phyloP scores from a whole-genome alignment of 2,113 vertebrate species.

The Butorides virescens region DNA sequence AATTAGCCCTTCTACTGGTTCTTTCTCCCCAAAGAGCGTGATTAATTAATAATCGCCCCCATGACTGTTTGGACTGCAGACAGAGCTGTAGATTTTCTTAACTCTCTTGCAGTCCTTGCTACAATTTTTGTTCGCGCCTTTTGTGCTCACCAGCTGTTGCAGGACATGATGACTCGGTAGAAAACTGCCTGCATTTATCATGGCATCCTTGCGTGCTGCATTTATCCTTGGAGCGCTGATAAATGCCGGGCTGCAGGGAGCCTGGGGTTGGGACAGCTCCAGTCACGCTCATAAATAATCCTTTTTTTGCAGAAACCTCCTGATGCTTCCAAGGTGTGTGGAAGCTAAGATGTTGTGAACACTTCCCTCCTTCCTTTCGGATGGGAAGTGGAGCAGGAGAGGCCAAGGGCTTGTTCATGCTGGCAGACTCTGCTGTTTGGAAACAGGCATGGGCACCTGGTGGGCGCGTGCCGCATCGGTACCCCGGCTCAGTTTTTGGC shows the following conservation, averaged over 20 bases:
- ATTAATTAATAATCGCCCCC: constrained; percentile 88
- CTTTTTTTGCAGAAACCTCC: neutral
- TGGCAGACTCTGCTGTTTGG: neutral
- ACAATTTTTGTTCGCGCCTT: constrained; percentile 60
- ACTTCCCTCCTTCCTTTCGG: neutral
- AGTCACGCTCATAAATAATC: neutral
- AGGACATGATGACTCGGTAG: constrained; percentile 28
- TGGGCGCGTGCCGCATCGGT: rapidly evolving
- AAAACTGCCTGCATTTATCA: constrained; percentile 19
- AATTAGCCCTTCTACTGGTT: constrained; percentile 86
- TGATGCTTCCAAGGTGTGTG: neutral
- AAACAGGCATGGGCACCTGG: neutral
- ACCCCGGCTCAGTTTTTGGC: neutral
- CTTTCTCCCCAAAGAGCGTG: constrained; percentile 80
- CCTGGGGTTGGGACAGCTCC: neutral
- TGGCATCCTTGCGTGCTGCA: neutral
- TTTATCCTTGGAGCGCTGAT: neutral
- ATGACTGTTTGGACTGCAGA: constrained; percentile 60
- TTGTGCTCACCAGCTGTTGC: constrained; percentile 66
- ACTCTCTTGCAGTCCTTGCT: constrained; percentile 75
- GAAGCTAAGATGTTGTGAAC: neutral
- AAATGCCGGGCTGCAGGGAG: neutral
- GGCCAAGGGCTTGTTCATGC: rapidly evolving
- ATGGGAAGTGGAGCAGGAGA: neutral
- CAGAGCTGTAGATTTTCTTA: constrained; percentile 72